Conservation (phyloP, 2,113 vertebrate genomes). For the Malurus alboscapulatus region DNA sequence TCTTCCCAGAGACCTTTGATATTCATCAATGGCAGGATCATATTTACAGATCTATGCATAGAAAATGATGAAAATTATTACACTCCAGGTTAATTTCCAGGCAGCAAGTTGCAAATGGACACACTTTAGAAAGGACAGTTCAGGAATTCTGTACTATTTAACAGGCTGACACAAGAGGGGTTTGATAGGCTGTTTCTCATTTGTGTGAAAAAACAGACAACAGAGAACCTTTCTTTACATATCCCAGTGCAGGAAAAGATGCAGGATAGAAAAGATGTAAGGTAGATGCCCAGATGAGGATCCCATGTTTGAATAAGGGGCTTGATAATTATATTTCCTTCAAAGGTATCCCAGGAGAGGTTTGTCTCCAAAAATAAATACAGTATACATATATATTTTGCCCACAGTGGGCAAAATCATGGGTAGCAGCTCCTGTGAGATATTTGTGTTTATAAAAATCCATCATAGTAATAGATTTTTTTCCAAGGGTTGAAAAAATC, state of each 20-base stretch:
- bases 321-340: conserved; percentile 13
- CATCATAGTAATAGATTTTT: background rate
- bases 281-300: background rate
- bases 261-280: background rate
- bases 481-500: background rate
- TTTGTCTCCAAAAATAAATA: conserved; percentile 35
- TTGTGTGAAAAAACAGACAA: background rate
- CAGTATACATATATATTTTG: background rate
- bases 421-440: background rate
- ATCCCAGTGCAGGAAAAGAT: background rate
- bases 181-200: background rate
- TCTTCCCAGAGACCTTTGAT: background rate
- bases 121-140: background rate
- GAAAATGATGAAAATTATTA: background rate
- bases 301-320: background rate
- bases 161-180: background rate
- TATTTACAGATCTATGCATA: background rate
- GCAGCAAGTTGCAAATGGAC: background rate
- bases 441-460: background rate
- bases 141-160: background rate
- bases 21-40: background rate
- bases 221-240: background rate
- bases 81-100: background rate
- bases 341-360: background rate
- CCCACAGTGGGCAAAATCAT: background rate